Percentiles rank a stretch among this genome's conserved stretches.
phyloP scores from a whole-genome alignment of 2,113 vertebrate genomes.

The Lepus americanus region DNA sequence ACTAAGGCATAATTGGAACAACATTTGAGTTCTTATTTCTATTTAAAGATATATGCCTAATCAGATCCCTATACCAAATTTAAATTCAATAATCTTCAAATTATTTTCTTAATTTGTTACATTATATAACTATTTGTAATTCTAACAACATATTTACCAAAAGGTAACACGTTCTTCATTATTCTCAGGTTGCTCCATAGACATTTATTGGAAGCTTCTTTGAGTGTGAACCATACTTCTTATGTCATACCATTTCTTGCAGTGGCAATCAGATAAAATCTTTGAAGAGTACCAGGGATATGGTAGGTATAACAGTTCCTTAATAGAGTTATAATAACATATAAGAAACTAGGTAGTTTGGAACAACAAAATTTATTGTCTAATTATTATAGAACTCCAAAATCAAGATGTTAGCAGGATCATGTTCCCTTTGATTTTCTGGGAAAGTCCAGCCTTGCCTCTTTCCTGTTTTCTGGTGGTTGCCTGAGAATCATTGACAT shows the following conservation, averaged over 20 bases:
- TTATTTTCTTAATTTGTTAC: not conserved
- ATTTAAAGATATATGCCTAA: not conserved
- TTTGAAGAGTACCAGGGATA: not conserved
- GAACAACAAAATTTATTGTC: not conserved
- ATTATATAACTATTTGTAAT: not conserved
- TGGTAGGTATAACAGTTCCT: not conserved
- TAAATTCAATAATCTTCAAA: not conserved
- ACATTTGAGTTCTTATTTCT: slow-evolving; percentile 32
- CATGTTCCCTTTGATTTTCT: not conserved
- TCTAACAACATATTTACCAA: not conserved
- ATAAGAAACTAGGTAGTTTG: not conserved
- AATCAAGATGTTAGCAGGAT: not conserved
- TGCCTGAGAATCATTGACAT: not conserved
- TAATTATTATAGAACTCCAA: not conserved
- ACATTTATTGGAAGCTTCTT: not conserved
- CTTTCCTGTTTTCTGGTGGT: not conserved
- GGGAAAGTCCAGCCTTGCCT: not conserved
- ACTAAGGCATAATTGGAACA: not conserved
- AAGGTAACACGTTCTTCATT: not conserved
- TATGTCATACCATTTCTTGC: not conserved
- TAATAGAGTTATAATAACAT: not conserved
- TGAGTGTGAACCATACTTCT: not conserved
- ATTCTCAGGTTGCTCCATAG: not conserved
- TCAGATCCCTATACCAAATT: not conserved
- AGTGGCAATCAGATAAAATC: not conserved